Percentiles rank a stretch among this genome's conserved stretches.
Evolutionary conservation across 2,888 invertebrate species (phyloP).

Genomic region (Clitarchus hookeri): DNA sequence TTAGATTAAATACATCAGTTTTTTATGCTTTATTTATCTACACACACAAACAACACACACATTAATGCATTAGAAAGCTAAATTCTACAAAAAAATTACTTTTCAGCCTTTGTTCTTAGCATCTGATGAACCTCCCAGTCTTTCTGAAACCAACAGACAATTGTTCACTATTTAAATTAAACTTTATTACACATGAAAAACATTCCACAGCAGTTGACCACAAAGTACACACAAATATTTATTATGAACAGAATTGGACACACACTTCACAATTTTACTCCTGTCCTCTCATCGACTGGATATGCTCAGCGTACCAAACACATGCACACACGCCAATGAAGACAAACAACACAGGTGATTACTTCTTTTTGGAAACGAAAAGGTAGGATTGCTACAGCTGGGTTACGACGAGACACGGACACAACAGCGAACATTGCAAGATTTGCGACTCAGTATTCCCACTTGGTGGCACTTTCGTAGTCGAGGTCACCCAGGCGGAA

Average conservation of each 20-base stretch:
- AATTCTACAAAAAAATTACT: neutral
- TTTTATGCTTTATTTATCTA: neutral
- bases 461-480: conserved; percentile 81
- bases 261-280: neutral
- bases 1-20: conserved; percentile 22
- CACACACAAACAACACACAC: conserved; percentile 1
- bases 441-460: conserved; percentile 77
- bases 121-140: neutral
- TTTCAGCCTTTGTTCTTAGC: conserved; percentile 14
- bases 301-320: neutral
- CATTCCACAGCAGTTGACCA: neutral
- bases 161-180: neutral
- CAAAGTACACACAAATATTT: neutral
- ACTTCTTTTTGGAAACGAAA: too few relatives aligned
- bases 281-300: neutral
- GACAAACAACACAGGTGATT: neutral
- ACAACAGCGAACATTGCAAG: too few relatives aligned
- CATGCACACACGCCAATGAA: neutral
- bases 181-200: neutral
- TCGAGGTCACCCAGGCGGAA: conserved; percentile 82
- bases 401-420: too few relatives aligned
- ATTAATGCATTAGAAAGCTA: conserved; percentile 14
- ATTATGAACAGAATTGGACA: neutral
- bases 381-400: too few relatives aligned
- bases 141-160: neutral